phyloP scores from a whole-genome alignment of 2,888 invertebrate species.

The Diaperis boleti region DNA sequence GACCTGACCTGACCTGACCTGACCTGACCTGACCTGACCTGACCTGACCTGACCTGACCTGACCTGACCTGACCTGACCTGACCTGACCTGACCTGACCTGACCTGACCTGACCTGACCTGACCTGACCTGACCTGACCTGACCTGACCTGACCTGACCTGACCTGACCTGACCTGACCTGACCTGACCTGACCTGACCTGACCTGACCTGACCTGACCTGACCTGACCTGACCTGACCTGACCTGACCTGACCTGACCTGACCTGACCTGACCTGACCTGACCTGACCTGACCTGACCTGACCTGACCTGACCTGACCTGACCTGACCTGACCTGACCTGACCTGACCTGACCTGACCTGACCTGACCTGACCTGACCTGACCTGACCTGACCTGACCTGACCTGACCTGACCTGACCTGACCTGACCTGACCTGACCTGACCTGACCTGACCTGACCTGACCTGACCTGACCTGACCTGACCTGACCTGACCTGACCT shows the following conservation, averaged over 20 bases:
- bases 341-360: conserved; percentile 28
- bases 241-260: conserved; percentile 22
- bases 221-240: conserved; percentile 24
- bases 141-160: conserved; percentile 20
- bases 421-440: conserved; percentile 40
- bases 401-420: conserved; percentile 40
- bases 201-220: conserved; percentile 28
- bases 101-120: conserved; percentile 20
- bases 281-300: conserved; percentile 22
- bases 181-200: conserved; percentile 24
- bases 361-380: conserved; percentile 36
- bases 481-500: conserved; percentile 37
- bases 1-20: conserved; percentile 39
- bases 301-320: conserved; percentile 22
- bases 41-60: conserved; percentile 30
- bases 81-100: conserved; percentile 20
- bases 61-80: conserved; percentile 18
- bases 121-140: conserved; percentile 20
- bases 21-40: conserved; percentile 38
- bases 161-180: conserved; percentile 20
- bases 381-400: conserved; percentile 38
- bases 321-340: conserved; percentile 15
- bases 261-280: conserved; percentile 22
- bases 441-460: conserved; percentile 40
- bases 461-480: conserved; percentile 34